Evolutionary conservation across 2,797 vertebrate species (phyloP).

Genomic region (Sebastes paucispinis): DNA sequence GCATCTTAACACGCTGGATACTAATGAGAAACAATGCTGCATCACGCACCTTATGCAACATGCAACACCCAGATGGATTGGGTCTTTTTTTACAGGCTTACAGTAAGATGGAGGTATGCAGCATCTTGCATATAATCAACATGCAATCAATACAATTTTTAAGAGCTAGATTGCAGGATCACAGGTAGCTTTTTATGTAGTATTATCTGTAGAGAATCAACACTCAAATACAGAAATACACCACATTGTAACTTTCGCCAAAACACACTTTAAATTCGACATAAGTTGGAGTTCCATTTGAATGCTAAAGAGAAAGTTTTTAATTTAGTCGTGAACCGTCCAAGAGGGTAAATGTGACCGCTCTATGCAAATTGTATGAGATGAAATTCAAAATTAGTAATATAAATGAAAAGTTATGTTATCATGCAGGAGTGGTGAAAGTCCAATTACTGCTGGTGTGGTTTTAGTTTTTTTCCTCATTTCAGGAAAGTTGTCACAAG

Average conservation of each 20-base stretch:
- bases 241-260: neutral
- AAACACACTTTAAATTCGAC: neutral
- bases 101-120: slow-evolving; percentile 48
- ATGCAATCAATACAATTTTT: neutral
- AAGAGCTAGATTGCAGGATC: neutral
- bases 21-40: slow-evolving; percentile 80
- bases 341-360: slow-evolving; percentile 1
- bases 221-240: neutral
- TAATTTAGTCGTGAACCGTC: neutral
- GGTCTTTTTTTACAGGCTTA: slow-evolving; percentile 40
- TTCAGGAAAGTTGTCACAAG: slow-evolving; percentile 23
- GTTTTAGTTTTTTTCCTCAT: neutral
- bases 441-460: slow-evolving; percentile 29
- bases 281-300: neutral
- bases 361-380: neutral
- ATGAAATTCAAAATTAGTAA: slow-evolving; percentile 22
- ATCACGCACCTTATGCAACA: slow-evolving; percentile 79
- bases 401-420: slow-evolving; percentile 28
- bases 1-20: slow-evolving; percentile 74
- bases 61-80: slow-evolving; percentile 70
- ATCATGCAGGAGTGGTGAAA: slow-evolving; percentile 13
- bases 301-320: neutral
- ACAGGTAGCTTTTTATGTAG: neutral
- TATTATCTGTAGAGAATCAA: neutral
- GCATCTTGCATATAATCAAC: neutral